A percentile compares a stretch with the other conserved stretches of the same genome.
Evolutionary conservation across 2,888 invertebrate genomes (phyloP).

Genomic region (Serripes groenlandicus): DNA sequence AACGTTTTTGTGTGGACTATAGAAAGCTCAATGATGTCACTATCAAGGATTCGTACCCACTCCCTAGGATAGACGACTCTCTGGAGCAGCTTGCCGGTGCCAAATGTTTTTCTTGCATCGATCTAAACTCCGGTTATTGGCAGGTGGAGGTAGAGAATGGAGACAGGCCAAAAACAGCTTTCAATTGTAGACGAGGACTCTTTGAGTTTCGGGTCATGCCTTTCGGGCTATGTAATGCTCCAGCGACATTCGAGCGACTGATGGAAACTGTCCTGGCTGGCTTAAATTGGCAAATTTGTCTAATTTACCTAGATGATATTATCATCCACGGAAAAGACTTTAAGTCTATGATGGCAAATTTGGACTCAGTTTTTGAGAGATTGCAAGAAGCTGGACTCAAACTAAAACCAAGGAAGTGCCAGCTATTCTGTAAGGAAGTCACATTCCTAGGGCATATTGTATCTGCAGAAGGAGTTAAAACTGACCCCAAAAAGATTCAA

Average conservation of each 20-base stretch:
- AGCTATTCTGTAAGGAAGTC: constrained; percentile 27
- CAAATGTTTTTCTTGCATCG: constrained; percentile 59
- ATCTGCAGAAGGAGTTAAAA: constrained; percentile 30
- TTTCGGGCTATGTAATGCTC: constrained; percentile 32
- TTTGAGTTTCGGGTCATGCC: constrained; percentile 57
- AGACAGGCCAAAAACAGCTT: constrained; percentile 64
- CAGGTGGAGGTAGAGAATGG: constrained; percentile 35
- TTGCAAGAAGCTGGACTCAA: constrained; percentile 46
- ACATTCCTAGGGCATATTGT: constrained; percentile 44
- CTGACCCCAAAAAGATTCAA: constrained; percentile 41
- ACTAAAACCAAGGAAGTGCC: constrained; percentile 50
- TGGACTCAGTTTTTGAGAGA: constrained; percentile 51
- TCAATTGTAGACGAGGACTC: constrained; percentile 45
- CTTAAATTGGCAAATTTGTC: constrained; percentile 44
- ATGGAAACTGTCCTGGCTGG: constrained; percentile 44
- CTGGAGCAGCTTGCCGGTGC: constrained; percentile 55
- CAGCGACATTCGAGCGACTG: constrained; percentile 33
- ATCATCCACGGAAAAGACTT: constrained; percentile 28
- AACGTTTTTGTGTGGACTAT: constrained; percentile 54
- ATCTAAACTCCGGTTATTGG: constrained; percentile 59
- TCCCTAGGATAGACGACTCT: constrained; percentile 60
- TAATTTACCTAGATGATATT: constrained; percentile 53
- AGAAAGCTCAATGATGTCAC: constrained; percentile 45
- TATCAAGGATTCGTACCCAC: constrained; percentile 47
- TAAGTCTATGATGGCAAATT: constrained; percentile 40